Evolutionary conservation across 2,113 vertebrate species (phyloP).

Genomic region (Cisticola juncidis): DNA sequence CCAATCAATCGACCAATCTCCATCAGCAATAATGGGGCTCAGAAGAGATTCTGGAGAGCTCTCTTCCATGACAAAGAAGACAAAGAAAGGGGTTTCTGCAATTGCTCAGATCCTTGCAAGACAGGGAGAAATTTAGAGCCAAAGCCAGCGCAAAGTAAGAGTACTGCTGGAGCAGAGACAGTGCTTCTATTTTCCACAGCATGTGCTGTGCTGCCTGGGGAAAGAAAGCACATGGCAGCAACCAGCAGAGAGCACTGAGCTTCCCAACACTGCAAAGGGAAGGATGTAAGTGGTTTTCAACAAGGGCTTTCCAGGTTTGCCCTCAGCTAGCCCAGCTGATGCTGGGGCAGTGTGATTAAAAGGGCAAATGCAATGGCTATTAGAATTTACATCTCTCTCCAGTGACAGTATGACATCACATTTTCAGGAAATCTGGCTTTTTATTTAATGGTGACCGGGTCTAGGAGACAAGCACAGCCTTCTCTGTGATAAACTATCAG

Average conservation of each 20-base stretch:
- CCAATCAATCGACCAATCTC: not conserved
- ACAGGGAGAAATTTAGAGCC: not conserved
- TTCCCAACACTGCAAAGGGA: not conserved
- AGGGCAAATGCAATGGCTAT: accelerated
- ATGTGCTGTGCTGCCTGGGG: not conserved
- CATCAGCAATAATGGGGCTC: not conserved
- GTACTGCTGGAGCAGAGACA: not conserved
- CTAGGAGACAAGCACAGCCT: not conserved
- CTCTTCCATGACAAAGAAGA: not conserved
- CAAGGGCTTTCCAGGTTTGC: not conserved
- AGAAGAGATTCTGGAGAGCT: not conserved
- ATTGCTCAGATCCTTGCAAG: not conserved
- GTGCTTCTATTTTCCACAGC: not conserved
- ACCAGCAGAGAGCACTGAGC: not conserved
- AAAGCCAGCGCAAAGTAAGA: not conserved
- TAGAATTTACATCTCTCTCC: not conserved
- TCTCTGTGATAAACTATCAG: not conserved
- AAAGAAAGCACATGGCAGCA: not conserved
- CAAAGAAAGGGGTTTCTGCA: not conserved
- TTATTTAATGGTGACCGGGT: not conserved
- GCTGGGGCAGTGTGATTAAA: not conserved
- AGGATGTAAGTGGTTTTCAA: not conserved
- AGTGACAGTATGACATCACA: not conserved
- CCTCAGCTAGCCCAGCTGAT: not conserved
- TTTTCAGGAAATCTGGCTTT: not conserved